Evolutionary conservation across 1,140 invertebrate species (phyloP), one percentile per base, ranked within the genome.

Genomic region (Belonocnema kinseyi): DNA sequence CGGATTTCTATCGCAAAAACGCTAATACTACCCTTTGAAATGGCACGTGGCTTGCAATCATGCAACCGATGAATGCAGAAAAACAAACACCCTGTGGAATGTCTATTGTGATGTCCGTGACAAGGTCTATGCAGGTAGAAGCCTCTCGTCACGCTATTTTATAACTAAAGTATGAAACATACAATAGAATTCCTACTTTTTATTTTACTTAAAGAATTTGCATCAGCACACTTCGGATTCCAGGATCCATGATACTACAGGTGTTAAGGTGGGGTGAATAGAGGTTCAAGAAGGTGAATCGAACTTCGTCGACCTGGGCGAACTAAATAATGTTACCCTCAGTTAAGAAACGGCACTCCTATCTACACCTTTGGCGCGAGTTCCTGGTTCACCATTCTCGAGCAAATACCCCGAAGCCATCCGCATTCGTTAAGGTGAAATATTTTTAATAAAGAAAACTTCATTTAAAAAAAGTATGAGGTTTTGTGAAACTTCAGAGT

Each of bases 341-440:
- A 82, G 79, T 75, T 52, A 76, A 71, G 14, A 82, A 85, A 11
- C 82, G 73, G 10, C 71, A 79, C 46, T 85, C 82, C 56, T 86
- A 88, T 80, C 73, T 83, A 26, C 82, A 79, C n/a, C 84, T 88
- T 77, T 89, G 88, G 87, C 86, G 83, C 54, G 86, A 89, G 77
- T 89, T 89, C 71, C 73, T 82, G 14, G 79, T 73, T 17, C 82
- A 80, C 33, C 78, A 83, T 53, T 73, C 81, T 8, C 61, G 40
- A 16, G 8, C 26, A 12, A 40, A 66, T 40, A 8, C n/a, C 12
- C 21, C 58, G 10, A 46, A 46, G 10, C 10, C 40, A 2, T 8
- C 7, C 58, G 3, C 14, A 5, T 16, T 61, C 21, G 26, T 19
- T 19, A 33, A 61, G 61, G 61, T 66, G 14, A 66, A 4, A 46